A percentile compares a stretch with the other conserved stretches of the same genome.
phyloP scores from a whole-genome alignment of 1,140 invertebrate species.

The Drosophila serrata region DNA sequence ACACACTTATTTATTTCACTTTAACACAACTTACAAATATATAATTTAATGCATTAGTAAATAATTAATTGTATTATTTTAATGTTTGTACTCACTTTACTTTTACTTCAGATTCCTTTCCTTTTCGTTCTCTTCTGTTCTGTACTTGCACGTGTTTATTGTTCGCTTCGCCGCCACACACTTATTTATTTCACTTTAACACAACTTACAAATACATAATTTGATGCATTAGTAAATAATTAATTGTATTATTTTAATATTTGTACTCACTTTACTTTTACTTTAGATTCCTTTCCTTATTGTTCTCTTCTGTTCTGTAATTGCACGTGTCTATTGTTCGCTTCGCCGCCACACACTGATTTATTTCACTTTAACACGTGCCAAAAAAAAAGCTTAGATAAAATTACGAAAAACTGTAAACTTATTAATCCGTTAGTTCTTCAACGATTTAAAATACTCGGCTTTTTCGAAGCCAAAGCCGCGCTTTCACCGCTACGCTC shows the following conservation, averaged over 20 bases:
- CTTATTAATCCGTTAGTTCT: background rate
- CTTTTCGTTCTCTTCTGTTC: background rate
- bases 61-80: background rate
- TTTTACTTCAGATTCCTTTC: background rate
- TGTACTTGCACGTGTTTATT: background rate
- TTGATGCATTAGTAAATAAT: no score
- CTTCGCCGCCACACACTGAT: background rate
- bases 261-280: background rate
- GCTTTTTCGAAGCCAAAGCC: constrained; percentile 24
- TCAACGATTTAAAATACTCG: constrained; percentile 12
- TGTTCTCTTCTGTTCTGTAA: background rate
- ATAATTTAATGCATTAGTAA: no score
- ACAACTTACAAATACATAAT: no score
- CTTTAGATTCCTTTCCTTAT: background rate
- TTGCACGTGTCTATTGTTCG: background rate
- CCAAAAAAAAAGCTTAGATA: background rate
- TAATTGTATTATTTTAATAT: background rate
- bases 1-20: no score
- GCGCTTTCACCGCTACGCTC: constrained; percentile 13
- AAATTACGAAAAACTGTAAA: constrained; percentile 5
- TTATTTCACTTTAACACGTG: background rate
- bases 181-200: no score
- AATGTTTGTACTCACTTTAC: background rate
- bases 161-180: background rate
- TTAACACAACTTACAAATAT: no score